Base-by-base conservation (phyloP, 2,888 invertebrate species). In the Protonemura montana region DNA sequence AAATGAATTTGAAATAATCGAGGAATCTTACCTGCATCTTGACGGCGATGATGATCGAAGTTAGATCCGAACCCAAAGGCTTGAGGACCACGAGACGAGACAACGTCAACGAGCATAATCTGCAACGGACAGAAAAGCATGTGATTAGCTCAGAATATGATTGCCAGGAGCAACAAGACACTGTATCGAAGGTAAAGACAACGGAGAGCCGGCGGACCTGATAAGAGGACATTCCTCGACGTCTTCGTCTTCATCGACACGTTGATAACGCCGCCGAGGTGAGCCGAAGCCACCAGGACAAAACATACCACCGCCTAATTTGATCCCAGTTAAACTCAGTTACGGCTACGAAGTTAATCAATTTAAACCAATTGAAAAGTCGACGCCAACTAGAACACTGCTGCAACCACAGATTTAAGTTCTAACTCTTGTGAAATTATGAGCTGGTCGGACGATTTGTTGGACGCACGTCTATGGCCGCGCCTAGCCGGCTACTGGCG, bases 41-140 rank as follows among this genome's bases (percentile, higher is more conserved):
- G 42, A 99, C 98, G 25, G 98, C 98, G 89, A 99, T 95, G 88
- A 97, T 97, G 88, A 99, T 95, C 85, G 98, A 97, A 76, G 95
- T 93, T 89, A 97, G 94, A 90, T 98, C 98, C 76, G 94, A 95
- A 90, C 95, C 97, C 90, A 95, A 93, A 88, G 95, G 95, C 92
- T 93, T 96, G 91, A 94, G 93, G 90, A 95, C 95, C 91, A 94
- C 95, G 88, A 99, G 94, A 88, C 97, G 95, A 35, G 97, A 97
- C 90, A 99, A 94, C 89, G 97, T 98, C 90, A 99, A 92, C 85
- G 98, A 97, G 93, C 98, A 98, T 90, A 98, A 92, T 92, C 98
- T 98, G 93, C 6, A 93, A 91, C 59, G 21, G 27, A 26, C 78
- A 78, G 28, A 78, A 26, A 16, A 78, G n/a, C 78, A 26, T 2